Conservation (phyloP, 2,113 vertebrate genomes). For the Anser cygnoides region DNA sequence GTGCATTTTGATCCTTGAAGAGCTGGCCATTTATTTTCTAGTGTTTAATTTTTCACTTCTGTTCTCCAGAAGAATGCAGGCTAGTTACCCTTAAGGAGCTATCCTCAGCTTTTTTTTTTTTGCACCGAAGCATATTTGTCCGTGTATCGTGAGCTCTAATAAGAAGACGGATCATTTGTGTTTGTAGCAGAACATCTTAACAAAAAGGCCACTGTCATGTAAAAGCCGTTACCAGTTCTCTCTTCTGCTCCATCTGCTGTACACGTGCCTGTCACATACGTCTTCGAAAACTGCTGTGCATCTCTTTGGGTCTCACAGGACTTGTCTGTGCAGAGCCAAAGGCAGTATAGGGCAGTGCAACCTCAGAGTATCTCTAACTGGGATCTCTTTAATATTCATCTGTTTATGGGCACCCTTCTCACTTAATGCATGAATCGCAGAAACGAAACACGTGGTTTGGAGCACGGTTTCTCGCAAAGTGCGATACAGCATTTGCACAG, state of each 20-base stretch:
- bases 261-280: not conserved
- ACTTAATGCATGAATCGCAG: not conserved
- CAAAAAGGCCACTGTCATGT: not conserved
- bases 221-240: not conserved
- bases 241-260: not conserved
- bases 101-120: not conserved
- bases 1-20: slow-evolving; percentile 16
- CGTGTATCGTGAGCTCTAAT: not conserved
- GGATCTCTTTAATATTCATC: not conserved
- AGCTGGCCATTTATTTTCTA: slow-evolving; percentile 54
- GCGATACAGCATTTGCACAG: not conserved
- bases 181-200: not conserved
- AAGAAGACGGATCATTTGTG: not conserved
- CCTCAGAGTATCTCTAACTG: fast-evolving
- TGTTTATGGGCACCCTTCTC: not conserved
- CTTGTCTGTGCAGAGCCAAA: not conserved
- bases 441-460: not conserved
- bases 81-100: slow-evolving; percentile 23
- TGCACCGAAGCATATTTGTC: not conserved
- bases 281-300: not conserved
- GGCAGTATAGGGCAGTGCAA: not conserved
- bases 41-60: slow-evolving; percentile 71
- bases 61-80: slow-evolving; percentile 51
- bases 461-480: fast-evolving
- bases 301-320: not conserved